Evolutionary conservation across 2,888 invertebrate genomes (phyloP), one percentile per base, ranked within the genome.

Genomic region (Lepidocyrtoides sp.): DNA sequence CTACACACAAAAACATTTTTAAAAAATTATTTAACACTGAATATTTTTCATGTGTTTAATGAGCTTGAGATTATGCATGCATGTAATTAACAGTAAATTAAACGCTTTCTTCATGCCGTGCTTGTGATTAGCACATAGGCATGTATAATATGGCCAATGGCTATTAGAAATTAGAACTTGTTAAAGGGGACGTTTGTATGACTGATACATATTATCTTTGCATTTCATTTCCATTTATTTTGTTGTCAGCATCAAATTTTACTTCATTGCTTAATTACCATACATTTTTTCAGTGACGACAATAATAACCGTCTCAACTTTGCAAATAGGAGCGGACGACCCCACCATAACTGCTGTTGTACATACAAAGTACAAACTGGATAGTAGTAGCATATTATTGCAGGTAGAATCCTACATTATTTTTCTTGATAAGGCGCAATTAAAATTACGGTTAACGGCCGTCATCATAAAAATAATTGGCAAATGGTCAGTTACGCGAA

Each of bases 381-480:
- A 26, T 82, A 1, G 44, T 12, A 60, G 63, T 14, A 63, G 60
- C 2, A 36, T 7, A 4, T 2, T 36, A 36, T 36, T 36, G 36
- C 36, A 60, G 29, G 32, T 23, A 44, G 79, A 54, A 79, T 51
- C 29, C 81, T 60, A 23, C 36, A 32, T 17, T 82, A 57, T 69
- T 72, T 23, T 63, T 26, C 41, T 82, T 32, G 23, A 44, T 20
- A 63, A 82, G 72, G 44, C 20, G 44, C 63, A 82, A 82, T 82
- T 82, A 82, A 82, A 82, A 82, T 82, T 82, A 82, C 63, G 41
- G n/a, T 57, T 82, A 82, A 82, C 60, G 44, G 44, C 82, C 23
- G 63, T 23, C 82, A 54, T 79, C 79, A 82, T 82, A 60, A 82
- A 72, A 82, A 63, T 82, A 82, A 82, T 60, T 82, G 82, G 82